These are phyloP conservation scores for Rhynchophorus ferrugineus DNA, from an alignment of 1,140 invertebrate species.

Conservation along the genomic window DNA sequence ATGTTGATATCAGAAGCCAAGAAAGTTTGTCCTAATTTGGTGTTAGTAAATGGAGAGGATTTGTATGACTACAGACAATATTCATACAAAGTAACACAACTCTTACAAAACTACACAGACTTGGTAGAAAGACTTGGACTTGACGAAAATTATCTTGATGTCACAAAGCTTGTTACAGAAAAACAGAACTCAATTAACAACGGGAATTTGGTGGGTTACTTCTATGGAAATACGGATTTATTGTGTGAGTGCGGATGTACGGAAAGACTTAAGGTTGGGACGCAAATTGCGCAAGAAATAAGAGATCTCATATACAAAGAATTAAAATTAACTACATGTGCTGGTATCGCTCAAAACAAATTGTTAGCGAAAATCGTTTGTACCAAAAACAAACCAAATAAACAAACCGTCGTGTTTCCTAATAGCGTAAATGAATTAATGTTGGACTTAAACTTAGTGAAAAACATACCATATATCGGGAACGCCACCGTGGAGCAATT, in stretches of 20 bases:
- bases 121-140: constrained; percentile 69
- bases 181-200: constrained; percentile 38
- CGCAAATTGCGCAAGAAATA: constrained; percentile 62
- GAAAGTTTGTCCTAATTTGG: constrained; percentile 57
- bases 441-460: constrained; percentile 49
- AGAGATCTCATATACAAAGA: constrained; percentile 55
- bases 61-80: constrained; percentile 63
- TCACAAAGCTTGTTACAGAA: constrained; percentile 57
- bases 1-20: constrained; percentile 64
- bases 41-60: constrained; percentile 67
- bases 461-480: constrained; percentile 65
- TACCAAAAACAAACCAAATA: constrained; percentile 65
- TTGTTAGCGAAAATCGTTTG: constrained; percentile 71
- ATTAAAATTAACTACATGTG: constrained; percentile 68
- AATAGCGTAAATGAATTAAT: constrained; percentile 56
- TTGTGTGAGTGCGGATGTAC: constrained; percentile 66
- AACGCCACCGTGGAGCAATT: constrained; percentile 56
- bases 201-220: constrained; percentile 45
- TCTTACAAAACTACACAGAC: constrained; percentile 58
- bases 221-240: constrained; percentile 46
- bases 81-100: constrained; percentile 59
- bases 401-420: constrained; percentile 71
- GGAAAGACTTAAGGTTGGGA: constrained; percentile 54
- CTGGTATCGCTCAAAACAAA: constrained; percentile 78
- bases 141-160: constrained; percentile 73